These are phyloP conservation scores for Plumapathes pennacea DNA, from an alignment of 92 coral and sea anemone species.

Conservation along the genomic window DNA sequence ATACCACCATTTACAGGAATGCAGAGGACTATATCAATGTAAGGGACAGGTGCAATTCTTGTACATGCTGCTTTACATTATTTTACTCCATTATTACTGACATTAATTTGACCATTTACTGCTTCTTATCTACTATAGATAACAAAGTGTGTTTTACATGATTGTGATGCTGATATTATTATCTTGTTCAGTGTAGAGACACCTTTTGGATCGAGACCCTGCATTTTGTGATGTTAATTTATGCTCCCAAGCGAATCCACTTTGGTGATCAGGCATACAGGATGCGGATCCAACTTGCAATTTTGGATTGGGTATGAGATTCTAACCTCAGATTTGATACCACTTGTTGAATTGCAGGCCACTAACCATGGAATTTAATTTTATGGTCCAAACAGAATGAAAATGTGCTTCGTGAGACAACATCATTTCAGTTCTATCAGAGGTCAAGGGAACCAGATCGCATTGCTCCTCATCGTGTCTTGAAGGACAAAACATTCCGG, in stretches of 20 bases:
- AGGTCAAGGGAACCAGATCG: conserved; percentile 15
- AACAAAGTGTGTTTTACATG: too few species aligned
- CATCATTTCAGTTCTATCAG: conserved; percentile 20
- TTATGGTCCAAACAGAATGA: conserved; percentile 3
- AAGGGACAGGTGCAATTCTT: too few species aligned
- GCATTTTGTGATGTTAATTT: background rate
- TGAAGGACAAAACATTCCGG: conserved; percentile 12
- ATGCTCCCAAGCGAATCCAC: background rate
- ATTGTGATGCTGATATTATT: too few species aligned
- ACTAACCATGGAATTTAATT: background rate
- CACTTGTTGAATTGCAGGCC: too few species aligned
- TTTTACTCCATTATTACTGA: too few species aligned
- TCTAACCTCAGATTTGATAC: too few species aligned
- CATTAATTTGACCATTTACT: too few species aligned
- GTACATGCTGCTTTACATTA: too few species aligned
- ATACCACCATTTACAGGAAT: conserved; percentile 1
- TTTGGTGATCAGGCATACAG: background rate
- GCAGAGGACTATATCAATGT: conserved; percentile 1
- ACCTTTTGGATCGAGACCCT: conserved; percentile 2
- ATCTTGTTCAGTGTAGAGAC: background rate
- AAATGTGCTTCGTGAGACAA: conserved; percentile 18
- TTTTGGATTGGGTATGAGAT: conserved; percentile 2
- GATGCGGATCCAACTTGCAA: background rate
- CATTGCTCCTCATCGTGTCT: conserved; percentile 18
- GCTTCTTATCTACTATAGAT: too few species aligned